Evolutionary conservation across 2,797 vertebrate genomes (phyloP).

Genomic region (Oreonectes daqikongensis): DNA sequence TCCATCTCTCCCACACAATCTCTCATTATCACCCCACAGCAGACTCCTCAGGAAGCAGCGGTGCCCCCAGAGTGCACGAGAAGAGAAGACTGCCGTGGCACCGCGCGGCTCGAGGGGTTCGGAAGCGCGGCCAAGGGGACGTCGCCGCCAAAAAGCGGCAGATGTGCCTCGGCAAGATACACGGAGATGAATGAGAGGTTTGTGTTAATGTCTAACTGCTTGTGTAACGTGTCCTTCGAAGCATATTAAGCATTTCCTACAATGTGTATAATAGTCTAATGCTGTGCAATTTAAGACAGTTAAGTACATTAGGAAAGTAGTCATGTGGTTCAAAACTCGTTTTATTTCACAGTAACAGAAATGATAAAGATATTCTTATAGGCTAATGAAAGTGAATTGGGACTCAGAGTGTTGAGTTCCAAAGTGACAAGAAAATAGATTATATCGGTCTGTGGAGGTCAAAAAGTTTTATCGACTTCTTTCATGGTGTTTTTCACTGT

Average conservation of each 20-base stretch:
- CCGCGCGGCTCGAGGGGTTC: constrained; percentile 12
- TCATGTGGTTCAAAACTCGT: no score
- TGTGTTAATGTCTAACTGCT: constrained; percentile 22
- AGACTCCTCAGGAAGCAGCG: constrained; percentile 42
- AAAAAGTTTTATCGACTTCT: neutral
- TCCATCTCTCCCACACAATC: constrained; percentile 49
- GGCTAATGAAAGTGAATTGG: neutral
- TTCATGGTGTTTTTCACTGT: neutral
- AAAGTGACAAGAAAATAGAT: neutral
- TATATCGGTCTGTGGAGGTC: neutral
- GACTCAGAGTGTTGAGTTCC: neutral
- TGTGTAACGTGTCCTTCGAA: neutral
- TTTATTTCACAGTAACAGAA: no score
- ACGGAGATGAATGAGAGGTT: constrained; percentile 31
- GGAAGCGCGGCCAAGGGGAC: constrained; percentile 1
- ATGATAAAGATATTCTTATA: no score
- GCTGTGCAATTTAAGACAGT: neutral
- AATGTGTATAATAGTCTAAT: neutral
- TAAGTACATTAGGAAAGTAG: no score
- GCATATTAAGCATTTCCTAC: constrained; percentile 31
- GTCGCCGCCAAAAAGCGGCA: constrained; percentile 28
- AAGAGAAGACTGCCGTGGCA: constrained; percentile 31
- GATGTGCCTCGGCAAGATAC: constrained; percentile 38
- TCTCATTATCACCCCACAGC: constrained; percentile 51
- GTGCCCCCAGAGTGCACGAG: neutral